phyloP scores from a whole-genome alignment of 2,888 invertebrate species.

The Lordiphosa fenestrarum region DNA sequence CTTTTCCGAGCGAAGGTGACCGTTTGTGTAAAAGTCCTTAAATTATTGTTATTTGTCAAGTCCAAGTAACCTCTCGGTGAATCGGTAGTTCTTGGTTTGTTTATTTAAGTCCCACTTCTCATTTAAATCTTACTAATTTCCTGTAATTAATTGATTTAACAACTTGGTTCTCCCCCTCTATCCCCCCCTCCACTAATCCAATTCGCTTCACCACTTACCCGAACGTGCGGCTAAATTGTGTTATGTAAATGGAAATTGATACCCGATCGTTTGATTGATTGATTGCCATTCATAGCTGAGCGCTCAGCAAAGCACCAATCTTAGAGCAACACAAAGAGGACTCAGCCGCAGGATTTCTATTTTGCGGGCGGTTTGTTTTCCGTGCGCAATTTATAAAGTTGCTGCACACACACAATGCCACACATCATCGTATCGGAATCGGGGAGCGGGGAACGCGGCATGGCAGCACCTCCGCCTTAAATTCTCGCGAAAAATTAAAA shows the following conservation, averaged over 20 bases:
- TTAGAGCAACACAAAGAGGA: conserved; percentile 22
- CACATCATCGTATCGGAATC: conserved; percentile 9
- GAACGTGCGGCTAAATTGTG: conserved; percentile 63
- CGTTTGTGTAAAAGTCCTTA: too few relatives aligned
- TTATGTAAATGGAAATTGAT: conserved; percentile 69
- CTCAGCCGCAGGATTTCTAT: conserved; percentile 10
- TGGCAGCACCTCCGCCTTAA: conserved; percentile 70
- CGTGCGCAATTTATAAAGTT: conserved; percentile 78
- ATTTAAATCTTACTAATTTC: too few relatives aligned
- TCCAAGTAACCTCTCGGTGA: too few relatives aligned
- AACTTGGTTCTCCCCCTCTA: neutral
- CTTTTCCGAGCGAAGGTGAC: too few relatives aligned
- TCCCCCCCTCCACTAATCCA: neutral
- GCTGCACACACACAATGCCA: conserved; percentile 60
- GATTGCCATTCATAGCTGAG: conserved; percentile 57
- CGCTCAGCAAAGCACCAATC: conserved; percentile 44
- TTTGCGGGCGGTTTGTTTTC: conserved; percentile 77
- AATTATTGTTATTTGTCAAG: too few relatives aligned
- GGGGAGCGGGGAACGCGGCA: conserved; percentile 37
- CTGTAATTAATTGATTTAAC: too few relatives aligned
- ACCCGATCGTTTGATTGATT: conserved; percentile 61
- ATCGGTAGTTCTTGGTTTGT: too few relatives aligned
- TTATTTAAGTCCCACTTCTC: too few relatives aligned
- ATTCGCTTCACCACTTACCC: neutral
- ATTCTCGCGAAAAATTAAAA: conserved; percentile 71